Evolutionary conservation across 2,797 vertebrate genomes (phyloP).

Genomic region (Periophthalmus magnuspinnatus): DNA sequence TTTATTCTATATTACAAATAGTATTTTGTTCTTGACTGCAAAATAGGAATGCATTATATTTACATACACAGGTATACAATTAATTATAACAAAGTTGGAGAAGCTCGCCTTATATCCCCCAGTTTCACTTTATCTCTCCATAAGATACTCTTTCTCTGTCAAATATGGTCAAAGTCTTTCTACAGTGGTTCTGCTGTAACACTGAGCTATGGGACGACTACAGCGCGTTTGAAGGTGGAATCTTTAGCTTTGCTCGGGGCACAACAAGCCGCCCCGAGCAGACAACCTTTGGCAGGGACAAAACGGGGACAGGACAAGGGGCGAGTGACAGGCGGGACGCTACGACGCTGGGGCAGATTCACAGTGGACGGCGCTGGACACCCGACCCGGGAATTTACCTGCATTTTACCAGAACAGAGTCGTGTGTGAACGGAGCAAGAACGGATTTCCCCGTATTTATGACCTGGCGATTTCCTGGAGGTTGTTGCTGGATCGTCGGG

Average conservation of each 20-base stretch:
- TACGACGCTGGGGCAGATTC: slow-evolving; percentile 52
- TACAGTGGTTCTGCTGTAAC: slow-evolving; percentile 86
- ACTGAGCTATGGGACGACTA: slow-evolving; percentile 88
- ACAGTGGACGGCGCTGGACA: slow-evolving; percentile 38
- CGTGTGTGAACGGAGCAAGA: no score
- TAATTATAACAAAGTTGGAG: slow-evolving; percentile 99
- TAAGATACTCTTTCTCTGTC: slow-evolving; percentile 87
- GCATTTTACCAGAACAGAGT: no score
- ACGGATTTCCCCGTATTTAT: no score
- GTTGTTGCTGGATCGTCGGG: no score
- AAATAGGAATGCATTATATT: slow-evolving; percentile 99
- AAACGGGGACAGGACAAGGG: slow-evolving; percentile 2
- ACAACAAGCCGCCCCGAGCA: slow-evolving; percentile 46
- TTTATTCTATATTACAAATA: slow-evolving; percentile 99
- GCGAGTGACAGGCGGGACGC: slow-evolving; percentile 54
- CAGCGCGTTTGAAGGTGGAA: slow-evolving; percentile 84
- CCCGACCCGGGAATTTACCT: no score
- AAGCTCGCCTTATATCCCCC: slow-evolving; percentile 98
- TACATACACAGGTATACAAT: slow-evolving; percentile 99
- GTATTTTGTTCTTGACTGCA: slow-evolving; percentile 99
- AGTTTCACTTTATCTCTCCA: slow-evolving; percentile 87
- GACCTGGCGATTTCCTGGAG: no score
- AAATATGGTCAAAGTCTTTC: slow-evolving; percentile 88
- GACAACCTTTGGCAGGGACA: slow-evolving; percentile 55
- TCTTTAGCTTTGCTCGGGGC: slow-evolving; percentile 80